phyloP scores from a whole-genome alignment of 2,888 invertebrate species.

The Venusia cambrica region DNA sequence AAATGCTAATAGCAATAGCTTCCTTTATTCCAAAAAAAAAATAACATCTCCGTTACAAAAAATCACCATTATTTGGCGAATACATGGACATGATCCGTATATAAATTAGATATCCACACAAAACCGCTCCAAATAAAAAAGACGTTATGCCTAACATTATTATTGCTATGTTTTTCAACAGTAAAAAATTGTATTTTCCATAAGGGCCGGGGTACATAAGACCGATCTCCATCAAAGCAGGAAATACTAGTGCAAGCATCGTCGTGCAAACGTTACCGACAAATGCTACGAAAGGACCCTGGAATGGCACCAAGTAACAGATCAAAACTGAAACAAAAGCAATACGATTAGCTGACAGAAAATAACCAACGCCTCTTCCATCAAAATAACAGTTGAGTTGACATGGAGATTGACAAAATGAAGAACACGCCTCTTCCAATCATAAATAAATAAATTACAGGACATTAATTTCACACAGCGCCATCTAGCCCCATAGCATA shows the following conservation, averaged over 20 bases:
- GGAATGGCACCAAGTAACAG: conserved; percentile 49
- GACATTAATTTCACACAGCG: too few relatives aligned
- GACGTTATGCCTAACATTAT: conserved; percentile 38
- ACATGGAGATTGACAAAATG: too few relatives aligned
- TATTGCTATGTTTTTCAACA: conserved; percentile 45
- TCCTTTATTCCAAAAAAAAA: too few relatives aligned
- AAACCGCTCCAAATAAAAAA: conserved; percentile 39
- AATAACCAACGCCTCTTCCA: too few relatives aligned
- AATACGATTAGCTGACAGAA: too few relatives aligned
- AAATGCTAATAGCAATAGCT: too few relatives aligned
- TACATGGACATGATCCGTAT: conserved; percentile 35
- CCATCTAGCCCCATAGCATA: too few relatives aligned
- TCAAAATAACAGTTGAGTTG: too few relatives aligned
- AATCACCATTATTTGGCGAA: conserved; percentile 35
- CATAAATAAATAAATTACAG: too few relatives aligned
- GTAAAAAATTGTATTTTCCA: conserved; percentile 38
- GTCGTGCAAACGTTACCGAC: conserved; percentile 57
- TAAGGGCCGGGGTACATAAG: conserved; percentile 50
- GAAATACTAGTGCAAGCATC: conserved; percentile 51
- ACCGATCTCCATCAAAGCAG: conserved; percentile 57
- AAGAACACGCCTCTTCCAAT: too few relatives aligned
- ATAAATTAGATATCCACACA: conserved; percentile 47
- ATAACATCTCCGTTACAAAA: too few relatives aligned
- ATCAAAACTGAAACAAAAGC: conserved; percentile 50
- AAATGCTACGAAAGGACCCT: conserved; percentile 59